phyloP scores from a whole-genome alignment of 1,140 invertebrate species.

The Drosophila dunni region DNA sequence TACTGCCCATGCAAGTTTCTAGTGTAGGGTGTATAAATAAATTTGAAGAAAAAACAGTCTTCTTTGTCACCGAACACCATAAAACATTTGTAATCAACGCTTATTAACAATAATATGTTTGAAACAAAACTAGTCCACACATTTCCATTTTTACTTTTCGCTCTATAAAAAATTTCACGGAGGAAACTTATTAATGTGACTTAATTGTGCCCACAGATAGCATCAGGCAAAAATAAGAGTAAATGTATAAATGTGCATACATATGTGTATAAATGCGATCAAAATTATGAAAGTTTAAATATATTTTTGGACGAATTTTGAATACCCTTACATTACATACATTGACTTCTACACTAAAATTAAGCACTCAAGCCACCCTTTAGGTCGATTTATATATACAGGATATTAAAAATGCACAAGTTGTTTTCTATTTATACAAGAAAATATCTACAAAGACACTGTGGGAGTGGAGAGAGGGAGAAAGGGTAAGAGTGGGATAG shows the following conservation, averaged over 20 bases:
- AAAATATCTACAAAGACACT: slow-evolving; percentile 71
- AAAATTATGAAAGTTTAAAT: slow-evolving; percentile 14
- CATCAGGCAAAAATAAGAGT: slow-evolving; percentile 1
- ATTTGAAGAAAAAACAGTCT: background rate
- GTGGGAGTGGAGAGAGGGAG: background rate
- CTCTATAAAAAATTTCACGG: no score
- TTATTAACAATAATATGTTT: background rate
- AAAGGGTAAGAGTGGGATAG: background rate
- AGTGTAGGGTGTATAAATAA: background rate
- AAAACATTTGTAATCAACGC: background rate
- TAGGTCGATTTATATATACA: background rate
- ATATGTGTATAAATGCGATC: slow-evolving; percentile 57
- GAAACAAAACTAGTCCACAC: background rate
- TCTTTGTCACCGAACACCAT: background rate
- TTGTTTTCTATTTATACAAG: slow-evolving; percentile 72
- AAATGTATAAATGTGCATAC: slow-evolving; percentile 2
- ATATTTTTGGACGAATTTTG: background rate
- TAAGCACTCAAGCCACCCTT: background rate
- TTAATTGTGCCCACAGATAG: slow-evolving; percentile 7
- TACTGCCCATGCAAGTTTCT: background rate
- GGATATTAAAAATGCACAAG: slow-evolving; percentile 49
- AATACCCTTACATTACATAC: slow-evolving; percentile 4
- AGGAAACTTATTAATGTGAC: slow-evolving; percentile 2
- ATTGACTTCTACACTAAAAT: no score
- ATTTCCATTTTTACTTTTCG: background rate